Conservation (phyloP, 30 jellyfish, hydroid and myxozoan genomes). For the Nemopilema nomurai region DNA sequence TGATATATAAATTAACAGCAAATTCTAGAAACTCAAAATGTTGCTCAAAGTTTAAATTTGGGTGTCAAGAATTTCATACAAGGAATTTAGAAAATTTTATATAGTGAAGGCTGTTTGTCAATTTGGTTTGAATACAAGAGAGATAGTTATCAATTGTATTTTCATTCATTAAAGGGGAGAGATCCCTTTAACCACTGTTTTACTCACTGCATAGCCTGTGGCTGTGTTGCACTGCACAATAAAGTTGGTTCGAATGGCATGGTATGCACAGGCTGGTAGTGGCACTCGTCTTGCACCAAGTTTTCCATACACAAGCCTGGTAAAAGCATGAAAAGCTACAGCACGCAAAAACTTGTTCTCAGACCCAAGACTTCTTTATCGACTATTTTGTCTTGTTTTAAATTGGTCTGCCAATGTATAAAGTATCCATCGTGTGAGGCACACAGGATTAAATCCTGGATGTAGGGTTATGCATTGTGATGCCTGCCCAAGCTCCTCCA, state of each 20-base stretch:
- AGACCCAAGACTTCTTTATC: conserved; percentile 4
- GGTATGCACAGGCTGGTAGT: conserved; percentile 42
- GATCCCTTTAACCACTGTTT: background rate
- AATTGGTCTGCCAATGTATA: conserved; percentile 1
- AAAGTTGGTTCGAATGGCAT: conserved; percentile 21
- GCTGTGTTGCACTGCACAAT: conserved; percentile 1
- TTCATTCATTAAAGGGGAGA: background rate
- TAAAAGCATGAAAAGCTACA: conserved; percentile 13
- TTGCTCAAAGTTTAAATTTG: background rate
- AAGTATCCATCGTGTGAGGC: conserved; percentile 15
- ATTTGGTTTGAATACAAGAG: conserved; percentile 3
- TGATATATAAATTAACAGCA: background rate
- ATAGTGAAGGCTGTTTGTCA: background rate
- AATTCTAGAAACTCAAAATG: background rate
- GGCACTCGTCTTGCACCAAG: conserved; percentile 20
- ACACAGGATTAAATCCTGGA: conserved; percentile 25
- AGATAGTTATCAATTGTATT: background rate
- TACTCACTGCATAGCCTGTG: conserved; percentile 14
- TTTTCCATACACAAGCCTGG: conserved; percentile 27
- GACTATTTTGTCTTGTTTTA: conserved; percentile 1
- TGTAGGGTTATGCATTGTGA: conserved; percentile 14
- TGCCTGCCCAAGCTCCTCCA: conserved; percentile 29
- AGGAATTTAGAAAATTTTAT: background rate
- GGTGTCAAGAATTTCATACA: background rate
- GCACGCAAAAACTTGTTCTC: conserved; percentile 16